Base-by-base conservation (phyloP, 2,888 invertebrate species). In the Macaria notata region DNA sequence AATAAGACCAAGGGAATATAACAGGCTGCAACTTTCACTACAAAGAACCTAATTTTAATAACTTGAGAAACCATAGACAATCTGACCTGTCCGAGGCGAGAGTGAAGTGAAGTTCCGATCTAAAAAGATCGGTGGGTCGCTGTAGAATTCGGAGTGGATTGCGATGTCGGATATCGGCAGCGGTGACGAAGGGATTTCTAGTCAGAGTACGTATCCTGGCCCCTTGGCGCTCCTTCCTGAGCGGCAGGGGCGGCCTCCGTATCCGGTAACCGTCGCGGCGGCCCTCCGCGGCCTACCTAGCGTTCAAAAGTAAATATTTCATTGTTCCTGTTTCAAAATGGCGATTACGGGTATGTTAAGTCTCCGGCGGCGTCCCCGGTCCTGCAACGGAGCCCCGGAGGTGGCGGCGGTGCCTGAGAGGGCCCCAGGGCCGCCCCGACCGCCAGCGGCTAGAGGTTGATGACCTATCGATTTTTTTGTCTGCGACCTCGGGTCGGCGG, bases 151-250 rank as follows among this genome's bases (percentile, higher is more conserved):
- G 89, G 89, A 88, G 89, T 86, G 89, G 88, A 87, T 92, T 93
- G 91, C 86, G 84, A 95, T 95, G 95, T 95, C 95, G 93, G 95
- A 95, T 93, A 93, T 94, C 93, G 95, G 95, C 92, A 95, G 95
- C 92, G 94, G 94, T 86, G 95, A 95, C 94, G 95, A 95, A 91
- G 95, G 94, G 88, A 93, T 94, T 92, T 94, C 94, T 93, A 94
- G 94, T 93, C 94, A 95, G 94, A 95, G 95, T 95, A 94, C 93
- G 94, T 94, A 91, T 86, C 78, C 77, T 80, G 82, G 82, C 78
- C 76, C 73, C 79, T 75, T 73, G 72, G 76, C 68, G 68, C 71
- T 76, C 64, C 66, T 70, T 75, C 75, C 66, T 58, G 64, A 63
- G 68, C 66, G 72, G 70, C 66, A 9, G 31, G 56, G 56, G 43